A percentile compares a stretch with the other conserved stretches of the same genome.
Conservation (phyloP, 2,888 invertebrate genomes). For the Orchesellides sinensis region DNA sequence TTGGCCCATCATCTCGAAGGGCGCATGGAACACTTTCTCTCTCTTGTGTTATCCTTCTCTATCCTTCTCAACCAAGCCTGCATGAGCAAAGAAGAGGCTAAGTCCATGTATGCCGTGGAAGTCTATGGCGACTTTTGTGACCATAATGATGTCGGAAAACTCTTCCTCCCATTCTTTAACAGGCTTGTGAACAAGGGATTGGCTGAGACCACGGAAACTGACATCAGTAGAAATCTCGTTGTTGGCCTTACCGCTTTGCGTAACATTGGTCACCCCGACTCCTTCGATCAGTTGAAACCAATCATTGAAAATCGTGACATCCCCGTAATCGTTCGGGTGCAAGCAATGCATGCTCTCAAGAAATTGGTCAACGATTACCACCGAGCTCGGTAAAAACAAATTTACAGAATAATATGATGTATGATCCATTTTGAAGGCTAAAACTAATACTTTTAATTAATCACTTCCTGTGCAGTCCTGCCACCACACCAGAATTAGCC, state of each 20-base stretch:
- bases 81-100: conserved; percentile 31
- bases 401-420: no score
- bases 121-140: conserved; percentile 41
- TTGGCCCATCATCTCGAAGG: conserved; percentile 1
- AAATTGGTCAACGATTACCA: conserved; percentile 22
- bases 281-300: neutral
- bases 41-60: conserved; percentile 12
- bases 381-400: conserved; percentile 7
- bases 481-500: neutral
- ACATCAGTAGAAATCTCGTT: conserved; percentile 5
- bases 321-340: conserved; percentile 5
- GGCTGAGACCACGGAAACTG: neutral
- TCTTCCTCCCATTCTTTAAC: conserved; percentile 3
- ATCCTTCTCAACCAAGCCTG: conserved; percentile 28
- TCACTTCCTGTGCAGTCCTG: neutral
- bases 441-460: neutral
- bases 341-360: conserved; percentile 20
- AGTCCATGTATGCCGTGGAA: conserved; percentile 35
- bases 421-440: no score
- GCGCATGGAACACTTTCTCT: no score
- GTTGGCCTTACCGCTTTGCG: conserved; percentile 4
- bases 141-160: neutral
- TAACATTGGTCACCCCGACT: conserved; percentile 38
- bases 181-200: conserved; percentile 23
- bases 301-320: conserved; percentile 10